Conservation (phyloP, 2,797 vertebrate genomes). For the Crenuchus spilurus region DNA sequence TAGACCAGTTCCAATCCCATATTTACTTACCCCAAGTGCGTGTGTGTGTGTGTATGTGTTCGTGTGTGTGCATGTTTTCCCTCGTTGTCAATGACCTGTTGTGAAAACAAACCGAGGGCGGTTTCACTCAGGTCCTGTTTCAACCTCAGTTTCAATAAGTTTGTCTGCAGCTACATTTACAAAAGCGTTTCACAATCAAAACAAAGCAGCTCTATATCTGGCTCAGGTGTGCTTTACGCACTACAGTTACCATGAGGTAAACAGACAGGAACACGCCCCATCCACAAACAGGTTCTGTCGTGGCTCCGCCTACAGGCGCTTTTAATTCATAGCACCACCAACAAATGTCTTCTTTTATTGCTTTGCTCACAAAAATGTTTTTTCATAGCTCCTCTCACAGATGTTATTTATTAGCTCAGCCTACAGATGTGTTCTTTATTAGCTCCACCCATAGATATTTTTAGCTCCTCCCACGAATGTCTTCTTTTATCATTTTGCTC, state of each 20-base stretch:
- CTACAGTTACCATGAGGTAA: neutral
- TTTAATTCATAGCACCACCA: too few relatives aligned
- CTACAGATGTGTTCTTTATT: too few relatives aligned
- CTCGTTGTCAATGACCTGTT: constrained; percentile 31
- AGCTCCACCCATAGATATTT: too few relatives aligned
- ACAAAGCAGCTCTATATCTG: neutral
- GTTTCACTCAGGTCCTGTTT: constrained; percentile 44
- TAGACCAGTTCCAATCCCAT: neutral
- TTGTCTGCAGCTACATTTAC: neutral
- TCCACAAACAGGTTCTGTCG: too few relatives aligned
- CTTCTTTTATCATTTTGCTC: too few relatives aligned
- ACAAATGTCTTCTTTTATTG: neutral
- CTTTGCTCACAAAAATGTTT: neutral
- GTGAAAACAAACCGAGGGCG: constrained; percentile 38
- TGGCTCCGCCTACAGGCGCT: neutral
- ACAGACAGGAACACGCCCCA: neutral
- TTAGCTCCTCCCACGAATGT: too few relatives aligned
- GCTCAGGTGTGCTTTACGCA: neutral
- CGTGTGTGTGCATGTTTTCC: neutral
- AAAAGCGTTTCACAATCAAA: neutral
- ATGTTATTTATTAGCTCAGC: neutral
- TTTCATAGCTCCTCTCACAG: too few relatives aligned
- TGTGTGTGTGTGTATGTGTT: neutral
- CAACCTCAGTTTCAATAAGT: constrained; percentile 17
- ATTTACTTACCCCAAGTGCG: neutral